Percentiles rank a stretch among this genome's conserved stretches.
Evolutionary conservation across 2,113 vertebrate genomes (phyloP).

Genomic region (Coracopsis vasa): DNA sequence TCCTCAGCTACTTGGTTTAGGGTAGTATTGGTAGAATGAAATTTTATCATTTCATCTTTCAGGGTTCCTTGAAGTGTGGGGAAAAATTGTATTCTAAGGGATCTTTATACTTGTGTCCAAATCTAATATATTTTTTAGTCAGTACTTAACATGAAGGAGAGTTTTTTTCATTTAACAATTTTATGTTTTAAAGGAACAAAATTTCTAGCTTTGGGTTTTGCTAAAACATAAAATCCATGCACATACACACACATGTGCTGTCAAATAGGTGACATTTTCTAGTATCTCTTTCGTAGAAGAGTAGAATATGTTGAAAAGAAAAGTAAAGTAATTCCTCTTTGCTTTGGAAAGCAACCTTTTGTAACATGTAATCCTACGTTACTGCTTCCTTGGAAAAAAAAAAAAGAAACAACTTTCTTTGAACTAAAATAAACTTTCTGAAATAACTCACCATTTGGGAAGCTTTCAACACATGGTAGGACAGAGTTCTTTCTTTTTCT

Average conservation of each 20-base stretch:
- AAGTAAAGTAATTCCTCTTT: background rate
- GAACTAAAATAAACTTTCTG: constrained; percentile 41
- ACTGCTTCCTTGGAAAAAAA: background rate
- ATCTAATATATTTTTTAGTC: background rate
- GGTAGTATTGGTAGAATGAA: background rate
- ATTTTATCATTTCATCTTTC: background rate
- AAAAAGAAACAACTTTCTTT: background rate
- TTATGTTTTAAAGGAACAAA: background rate
- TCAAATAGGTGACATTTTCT: background rate
- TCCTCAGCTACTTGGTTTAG: background rate
- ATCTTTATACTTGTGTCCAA: background rate
- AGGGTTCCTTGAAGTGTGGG: background rate
- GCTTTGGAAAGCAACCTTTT: constrained; percentile 16
- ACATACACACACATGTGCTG: background rate
- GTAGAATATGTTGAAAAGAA: background rate
- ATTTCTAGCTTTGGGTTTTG: background rate
- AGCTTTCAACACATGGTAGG: constrained; percentile 43
- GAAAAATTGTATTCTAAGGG: background rate
- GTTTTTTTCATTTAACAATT: background rate
- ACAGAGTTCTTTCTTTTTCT: background rate
- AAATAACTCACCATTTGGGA: constrained; percentile 45
- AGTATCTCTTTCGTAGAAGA: background rate
- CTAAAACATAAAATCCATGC: background rate
- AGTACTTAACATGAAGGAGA: background rate
- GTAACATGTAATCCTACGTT: background rate